phyloP scores from a whole-genome alignment of 2,888 invertebrate species.

The Amorpha juglandis region DNA sequence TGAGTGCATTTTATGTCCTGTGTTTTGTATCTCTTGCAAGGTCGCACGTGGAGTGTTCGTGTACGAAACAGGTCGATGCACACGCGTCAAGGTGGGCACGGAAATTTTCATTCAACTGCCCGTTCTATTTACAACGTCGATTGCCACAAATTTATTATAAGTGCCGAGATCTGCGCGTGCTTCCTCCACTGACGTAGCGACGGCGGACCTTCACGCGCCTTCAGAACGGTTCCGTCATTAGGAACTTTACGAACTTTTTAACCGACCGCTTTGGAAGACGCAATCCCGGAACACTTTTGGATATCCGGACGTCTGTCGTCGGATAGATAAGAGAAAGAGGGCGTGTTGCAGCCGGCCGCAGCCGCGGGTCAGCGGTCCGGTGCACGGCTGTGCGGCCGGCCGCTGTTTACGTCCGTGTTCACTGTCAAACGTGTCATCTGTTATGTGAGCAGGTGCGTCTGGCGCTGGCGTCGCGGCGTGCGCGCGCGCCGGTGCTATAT shows the following conservation, averaged over 20 bases:
- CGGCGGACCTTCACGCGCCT: slow-evolving; percentile 64
- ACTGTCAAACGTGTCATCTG: slow-evolving; percentile 79
- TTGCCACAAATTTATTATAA: slow-evolving; percentile 65
- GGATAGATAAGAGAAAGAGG: slow-evolving; percentile 41
- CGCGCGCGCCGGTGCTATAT: slow-evolving; percentile 63
- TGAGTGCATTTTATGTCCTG: slow-evolving; percentile 61
- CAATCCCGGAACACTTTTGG: slow-evolving; percentile 61
- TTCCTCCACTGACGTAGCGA: slow-evolving; percentile 70
- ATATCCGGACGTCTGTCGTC: slow-evolving; percentile 59
- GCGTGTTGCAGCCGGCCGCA: slow-evolving; percentile 37
- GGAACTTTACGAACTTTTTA: slow-evolving; percentile 34
- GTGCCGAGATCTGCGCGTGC: slow-evolving; percentile 71
- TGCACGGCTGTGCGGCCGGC: slow-evolving; percentile 40
- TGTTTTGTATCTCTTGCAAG: slow-evolving; percentile 74
- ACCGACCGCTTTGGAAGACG: slow-evolving; percentile 40
- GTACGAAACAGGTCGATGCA: slow-evolving; percentile 77
- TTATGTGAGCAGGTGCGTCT: slow-evolving; percentile 76
- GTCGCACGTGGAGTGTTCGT: slow-evolving; percentile 71
- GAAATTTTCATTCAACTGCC: slow-evolving; percentile 78
- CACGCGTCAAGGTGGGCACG: slow-evolving; percentile 76
- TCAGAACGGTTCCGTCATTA: slow-evolving; percentile 24
- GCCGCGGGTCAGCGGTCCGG: slow-evolving; percentile 28
- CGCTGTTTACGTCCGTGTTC: slow-evolving; percentile 77
- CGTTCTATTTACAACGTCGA: slow-evolving; percentile 76
- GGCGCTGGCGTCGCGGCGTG: slow-evolving; percentile 57